Conservation (phyloP, 2,797 vertebrate species). For the Typhlichthys subterraneus region DNA sequence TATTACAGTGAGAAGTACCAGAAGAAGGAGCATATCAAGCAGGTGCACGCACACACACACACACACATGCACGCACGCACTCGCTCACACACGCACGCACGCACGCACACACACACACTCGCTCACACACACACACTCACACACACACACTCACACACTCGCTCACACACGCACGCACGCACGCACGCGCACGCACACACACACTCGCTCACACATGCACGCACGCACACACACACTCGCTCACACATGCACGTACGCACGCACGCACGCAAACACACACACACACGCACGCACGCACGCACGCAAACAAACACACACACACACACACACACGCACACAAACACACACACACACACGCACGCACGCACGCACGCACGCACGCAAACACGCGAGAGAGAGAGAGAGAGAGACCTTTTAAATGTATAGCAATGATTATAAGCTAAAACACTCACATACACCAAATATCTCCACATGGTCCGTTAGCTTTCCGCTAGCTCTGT, state of each 20-base stretch:
- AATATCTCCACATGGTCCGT: no score
- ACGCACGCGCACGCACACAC: not conserved
- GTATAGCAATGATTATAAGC: constrained; percentile 2
- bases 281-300: no score
- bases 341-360: not conserved
- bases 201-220: constrained; percentile 36
- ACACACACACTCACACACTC: not conserved
- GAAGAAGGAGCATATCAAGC: constrained; percentile 94
- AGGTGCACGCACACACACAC: constrained; percentile 72
- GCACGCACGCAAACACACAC: not conserved
- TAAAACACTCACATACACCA: not conserved
- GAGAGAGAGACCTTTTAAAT: no score
- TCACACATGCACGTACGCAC: constrained; percentile 3
- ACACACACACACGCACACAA: not conserved
- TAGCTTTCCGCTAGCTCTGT: no score
- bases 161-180: constrained; percentile 2
- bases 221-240: not conserved
- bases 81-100: no score
- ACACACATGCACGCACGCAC: no score
- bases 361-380: not conserved
- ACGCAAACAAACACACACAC: no score
- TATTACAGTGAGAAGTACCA: constrained; percentile 98
- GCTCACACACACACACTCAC: no score
- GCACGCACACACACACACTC: not conserved
- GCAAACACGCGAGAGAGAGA: no score